These are phyloP conservation scores for Onychorhynchus coronatus DNA, from an alignment of 2,113 vertebrate species.

Conservation along the genomic window DNA sequence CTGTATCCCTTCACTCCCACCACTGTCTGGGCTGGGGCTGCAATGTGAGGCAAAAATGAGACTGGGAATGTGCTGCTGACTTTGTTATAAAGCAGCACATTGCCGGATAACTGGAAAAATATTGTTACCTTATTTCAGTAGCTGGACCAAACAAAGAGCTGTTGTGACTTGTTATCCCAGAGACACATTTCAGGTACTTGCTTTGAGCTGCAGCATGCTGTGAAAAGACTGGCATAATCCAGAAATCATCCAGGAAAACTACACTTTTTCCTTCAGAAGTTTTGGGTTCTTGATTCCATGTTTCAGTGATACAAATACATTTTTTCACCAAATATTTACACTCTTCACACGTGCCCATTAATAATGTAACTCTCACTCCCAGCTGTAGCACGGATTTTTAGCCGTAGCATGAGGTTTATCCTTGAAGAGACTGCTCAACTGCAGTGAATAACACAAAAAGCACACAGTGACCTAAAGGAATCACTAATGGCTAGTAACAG, in stretches of 20 bases:
- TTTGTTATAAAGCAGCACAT: neutral
- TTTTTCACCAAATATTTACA: neutral
- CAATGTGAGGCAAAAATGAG: neutral
- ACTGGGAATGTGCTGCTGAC: neutral
- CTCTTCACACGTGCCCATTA: neutral
- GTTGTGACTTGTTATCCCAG: neutral
- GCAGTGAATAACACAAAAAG: neutral
- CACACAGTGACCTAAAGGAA: neutral
- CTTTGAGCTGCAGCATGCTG: neutral
- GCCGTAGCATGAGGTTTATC: neutral
- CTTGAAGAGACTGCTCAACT: neutral
- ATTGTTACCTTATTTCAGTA: neutral
- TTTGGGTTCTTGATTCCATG: neutral
- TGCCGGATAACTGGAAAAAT: neutral
- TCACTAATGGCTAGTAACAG: neutral
- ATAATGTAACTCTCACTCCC: neutral
- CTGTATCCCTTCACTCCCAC: neutral
- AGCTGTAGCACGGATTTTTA: neutral
- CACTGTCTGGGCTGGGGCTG: neutral
- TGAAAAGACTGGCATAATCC: neutral
- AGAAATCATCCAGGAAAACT: neutral
- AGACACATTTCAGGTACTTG: neutral
- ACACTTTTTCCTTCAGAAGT: neutral
- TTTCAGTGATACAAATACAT: neutral
- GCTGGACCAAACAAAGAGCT: neutral